Evolutionary conservation across 2,888 invertebrate species (phyloP).

Genomic region (Eupithecia centaureata): DNA sequence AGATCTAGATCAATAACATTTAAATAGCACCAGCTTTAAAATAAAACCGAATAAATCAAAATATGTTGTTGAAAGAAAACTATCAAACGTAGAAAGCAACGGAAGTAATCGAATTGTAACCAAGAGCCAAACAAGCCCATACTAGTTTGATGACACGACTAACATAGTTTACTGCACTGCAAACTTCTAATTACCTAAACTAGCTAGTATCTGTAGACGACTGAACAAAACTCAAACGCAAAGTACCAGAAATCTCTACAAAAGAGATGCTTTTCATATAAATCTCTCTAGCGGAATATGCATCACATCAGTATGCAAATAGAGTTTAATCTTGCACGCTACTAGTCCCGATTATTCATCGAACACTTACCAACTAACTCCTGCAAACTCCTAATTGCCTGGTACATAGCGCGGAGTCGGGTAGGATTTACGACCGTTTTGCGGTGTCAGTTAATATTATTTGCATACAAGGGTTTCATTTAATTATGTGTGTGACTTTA

Average conservation of each 20-base stretch:
- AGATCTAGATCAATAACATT: too few species aligned
- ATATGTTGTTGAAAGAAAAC: too few species aligned
- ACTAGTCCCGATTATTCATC: slow-evolving; percentile 10
- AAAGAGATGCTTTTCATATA: slow-evolving; percentile 3
- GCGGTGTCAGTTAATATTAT: slow-evolving; percentile 16
- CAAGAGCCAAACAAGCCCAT: too few species aligned
- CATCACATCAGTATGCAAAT: slow-evolving; percentile 13
- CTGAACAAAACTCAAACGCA: slow-evolving; percentile 2
- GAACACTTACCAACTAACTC: slow-evolving; percentile 42
- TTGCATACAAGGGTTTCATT: slow-evolving; percentile 39
- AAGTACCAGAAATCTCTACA: neutral
- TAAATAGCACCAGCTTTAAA: too few species aligned
- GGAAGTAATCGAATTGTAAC: too few species aligned
- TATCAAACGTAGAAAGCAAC: too few species aligned
- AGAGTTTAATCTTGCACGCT: slow-evolving; percentile 8
- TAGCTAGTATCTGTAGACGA: slow-evolving; percentile 8
- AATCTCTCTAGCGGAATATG: slow-evolving; percentile 4
- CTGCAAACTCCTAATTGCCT: slow-evolving; percentile 49
- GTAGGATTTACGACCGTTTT: slow-evolving; percentile 41
- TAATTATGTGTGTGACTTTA: slow-evolving; percentile 52
- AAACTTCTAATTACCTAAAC: slow-evolving; percentile 8
- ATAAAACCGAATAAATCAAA: too few species aligned
- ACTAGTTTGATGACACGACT: too few species aligned
- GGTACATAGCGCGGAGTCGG: slow-evolving; percentile 45
- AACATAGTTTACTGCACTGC: too few species aligned